phyloP scores from a whole-genome alignment of 2,888 invertebrate genomes.

The Elmis aenea region DNA sequence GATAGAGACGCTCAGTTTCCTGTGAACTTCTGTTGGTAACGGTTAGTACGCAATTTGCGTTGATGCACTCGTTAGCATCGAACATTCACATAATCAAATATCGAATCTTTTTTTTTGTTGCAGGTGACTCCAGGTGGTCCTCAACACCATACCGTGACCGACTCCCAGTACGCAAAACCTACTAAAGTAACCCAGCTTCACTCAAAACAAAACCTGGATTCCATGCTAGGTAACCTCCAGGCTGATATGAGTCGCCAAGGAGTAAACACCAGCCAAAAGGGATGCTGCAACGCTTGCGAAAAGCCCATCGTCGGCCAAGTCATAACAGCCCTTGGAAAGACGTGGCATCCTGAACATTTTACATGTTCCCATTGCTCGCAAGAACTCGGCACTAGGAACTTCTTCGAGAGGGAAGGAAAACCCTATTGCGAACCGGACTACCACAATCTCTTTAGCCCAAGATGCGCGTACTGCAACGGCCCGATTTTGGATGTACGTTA shows the following conservation, averaged over 20 bases:
- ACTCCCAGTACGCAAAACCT: conserved; percentile 65
- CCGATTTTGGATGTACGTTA: conserved; percentile 93
- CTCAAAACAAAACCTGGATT: conserved; percentile 53
- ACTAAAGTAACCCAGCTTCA: conserved; percentile 48
- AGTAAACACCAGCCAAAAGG: conserved; percentile 97
- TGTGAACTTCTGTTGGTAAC: conserved; percentile 9
- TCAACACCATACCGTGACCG: conserved; percentile 62
- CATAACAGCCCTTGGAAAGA: conserved; percentile 94
- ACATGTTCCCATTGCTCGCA: conserved; percentile 96
- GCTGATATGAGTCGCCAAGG: conserved; percentile 99
- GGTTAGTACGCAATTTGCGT: conserved; percentile 7
- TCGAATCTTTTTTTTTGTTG: conserved; percentile 23
- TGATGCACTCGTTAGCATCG: conserved; percentile 2
- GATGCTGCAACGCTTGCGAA: conserved; percentile 97
- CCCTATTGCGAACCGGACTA: conserved; percentile 99
- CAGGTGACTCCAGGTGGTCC: conserved; percentile 61
- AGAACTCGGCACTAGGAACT: conserved; percentile 94
- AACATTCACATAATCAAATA: conserved; percentile 1
- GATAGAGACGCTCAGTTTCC: conserved; percentile 16
- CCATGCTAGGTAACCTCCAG: conserved; percentile 89
- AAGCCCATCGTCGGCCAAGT: conserved; percentile 99
- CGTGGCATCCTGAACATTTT: conserved; percentile 99
- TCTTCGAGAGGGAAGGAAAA: conserved; percentile 94
- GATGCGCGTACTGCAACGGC: conserved; percentile 98
- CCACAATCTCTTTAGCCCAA: conserved; percentile 96